A percentile compares a stretch with the other conserved stretches of the same genome.
Evolutionary conservation across 2,113 vertebrate genomes (phyloP).

Genomic region (Arizona elegans): DNA sequence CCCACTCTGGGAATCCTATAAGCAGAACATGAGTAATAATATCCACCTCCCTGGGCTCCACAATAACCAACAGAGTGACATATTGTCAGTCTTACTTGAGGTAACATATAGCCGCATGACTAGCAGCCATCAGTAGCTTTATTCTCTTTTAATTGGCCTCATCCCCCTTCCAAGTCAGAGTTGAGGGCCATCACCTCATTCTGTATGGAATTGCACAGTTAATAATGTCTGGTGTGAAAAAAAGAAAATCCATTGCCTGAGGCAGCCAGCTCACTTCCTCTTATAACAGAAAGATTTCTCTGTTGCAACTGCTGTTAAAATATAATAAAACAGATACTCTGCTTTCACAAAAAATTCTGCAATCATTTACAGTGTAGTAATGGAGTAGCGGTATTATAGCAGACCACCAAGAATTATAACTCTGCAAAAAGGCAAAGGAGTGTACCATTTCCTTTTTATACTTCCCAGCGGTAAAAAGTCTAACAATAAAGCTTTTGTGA

Average conservation of each 20-base stretch:
- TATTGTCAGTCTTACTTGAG: neutral
- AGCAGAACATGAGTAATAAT: neutral
- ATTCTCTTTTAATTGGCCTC: neutral
- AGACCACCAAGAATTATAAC: neutral
- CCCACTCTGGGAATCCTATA: neutral
- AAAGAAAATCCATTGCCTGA: neutral
- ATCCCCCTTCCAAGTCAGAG: neutral
- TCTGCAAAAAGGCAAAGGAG: conserved; percentile 38
- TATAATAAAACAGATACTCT: neutral
- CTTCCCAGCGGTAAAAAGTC: conserved; percentile 77
- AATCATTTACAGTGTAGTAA: neutral
- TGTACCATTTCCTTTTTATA: conserved; percentile 64
- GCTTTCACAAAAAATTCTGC: neutral
- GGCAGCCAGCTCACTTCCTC: neutral
- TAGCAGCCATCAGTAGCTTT: neutral
- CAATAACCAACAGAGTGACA: neutral
- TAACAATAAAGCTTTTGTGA: conserved; percentile 63
- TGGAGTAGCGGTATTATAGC: neutral
- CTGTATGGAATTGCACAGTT: neutral
- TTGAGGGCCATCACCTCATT: neutral
- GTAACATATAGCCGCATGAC: neutral
- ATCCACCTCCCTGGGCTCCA: neutral
- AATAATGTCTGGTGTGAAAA: neutral
- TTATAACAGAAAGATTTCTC: neutral
- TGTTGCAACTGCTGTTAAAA: neutral